Conservation (phyloP, 2,888 invertebrate genomes). For the Eupeodes latifasciatus region DNA sequence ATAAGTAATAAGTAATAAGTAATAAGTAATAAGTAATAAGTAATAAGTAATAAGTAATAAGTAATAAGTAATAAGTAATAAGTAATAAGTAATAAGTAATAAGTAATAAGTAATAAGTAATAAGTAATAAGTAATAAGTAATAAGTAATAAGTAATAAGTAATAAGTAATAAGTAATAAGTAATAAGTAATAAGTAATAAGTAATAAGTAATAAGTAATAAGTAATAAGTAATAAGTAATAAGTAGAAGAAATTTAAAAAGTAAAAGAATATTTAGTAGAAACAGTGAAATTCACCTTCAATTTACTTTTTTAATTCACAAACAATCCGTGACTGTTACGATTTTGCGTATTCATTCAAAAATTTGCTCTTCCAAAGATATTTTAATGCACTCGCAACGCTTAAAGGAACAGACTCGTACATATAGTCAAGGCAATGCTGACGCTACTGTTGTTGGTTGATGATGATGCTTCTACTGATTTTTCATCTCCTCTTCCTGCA, state of each 20-base stretch:
- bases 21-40: too few relatives aligned
- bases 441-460: conserved; percentile 60
- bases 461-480: conserved; percentile 39
- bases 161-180: not conserved
- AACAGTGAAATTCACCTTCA: conserved; percentile 25
- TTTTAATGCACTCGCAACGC: conserved; percentile 68
- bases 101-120: not conserved
- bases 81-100: too few relatives aligned
- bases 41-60: not conserved
- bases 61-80: not conserved
- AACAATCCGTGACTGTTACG: conserved; percentile 14
- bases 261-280: not conserved
- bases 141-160: too few relatives aligned
- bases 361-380: conserved; percentile 55
- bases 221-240: not conserved
- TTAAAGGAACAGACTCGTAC: conserved; percentile 52
- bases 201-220: not conserved
- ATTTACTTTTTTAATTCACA: conserved; percentile 3
- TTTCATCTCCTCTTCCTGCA: conserved; percentile 2
- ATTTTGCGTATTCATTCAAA: conserved; percentile 75
- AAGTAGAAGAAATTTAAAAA: not conserved
- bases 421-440: conserved; percentile 4
- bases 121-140: not conserved
- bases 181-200: too few relatives aligned
- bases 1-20: not conserved